These are phyloP conservation scores for Pollenia amentaria DNA, from an alignment of 2,888 invertebrate genomes.

Conservation along the genomic window DNA sequence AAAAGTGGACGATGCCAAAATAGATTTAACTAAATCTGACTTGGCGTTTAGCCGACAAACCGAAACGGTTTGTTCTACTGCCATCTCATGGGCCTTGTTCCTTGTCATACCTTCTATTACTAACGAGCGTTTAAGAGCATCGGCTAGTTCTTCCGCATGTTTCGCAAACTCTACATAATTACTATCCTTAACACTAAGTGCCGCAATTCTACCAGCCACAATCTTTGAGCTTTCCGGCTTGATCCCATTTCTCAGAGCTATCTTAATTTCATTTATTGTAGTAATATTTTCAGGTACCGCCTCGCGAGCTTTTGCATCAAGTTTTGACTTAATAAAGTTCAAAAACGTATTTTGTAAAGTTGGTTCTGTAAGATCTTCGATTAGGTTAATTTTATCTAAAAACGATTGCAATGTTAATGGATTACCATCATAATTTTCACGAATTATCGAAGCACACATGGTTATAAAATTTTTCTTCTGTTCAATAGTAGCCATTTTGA, in stretches of 20 bases:
- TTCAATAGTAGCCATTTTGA: neutral
- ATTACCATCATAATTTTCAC: slow-evolving; percentile 29
- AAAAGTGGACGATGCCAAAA: slow-evolving; percentile 23
- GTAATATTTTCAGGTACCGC: slow-evolving; percentile 8
- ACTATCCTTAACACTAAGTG: slow-evolving; percentile 20
- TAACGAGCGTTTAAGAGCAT: slow-evolving; percentile 25
- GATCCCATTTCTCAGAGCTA: neutral
- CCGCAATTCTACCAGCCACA: slow-evolving; percentile 27
- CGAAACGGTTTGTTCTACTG: slow-evolving; percentile 21
- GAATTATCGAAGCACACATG: slow-evolving; percentile 19
- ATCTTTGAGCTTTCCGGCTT: slow-evolving; percentile 19
- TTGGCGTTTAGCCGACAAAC: slow-evolving; percentile 32
- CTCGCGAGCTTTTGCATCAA: slow-evolving; percentile 37
- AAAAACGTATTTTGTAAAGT: slow-evolving; percentile 11
- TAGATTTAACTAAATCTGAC: slow-evolving; percentile 20
- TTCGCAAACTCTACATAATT: slow-evolving; percentile 29
- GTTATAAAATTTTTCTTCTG: neutral
- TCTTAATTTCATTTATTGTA: too few relatives aligned
- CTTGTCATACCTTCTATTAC: slow-evolving; percentile 39
- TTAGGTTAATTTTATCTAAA: slow-evolving; percentile 26
- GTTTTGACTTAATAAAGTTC: slow-evolving; percentile 31
- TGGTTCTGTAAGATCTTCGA: slow-evolving; percentile 20
- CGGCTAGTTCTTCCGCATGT: slow-evolving; percentile 26
- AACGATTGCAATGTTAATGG: slow-evolving; percentile 8
- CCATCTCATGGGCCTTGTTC: slow-evolving; percentile 40